phyloP scores from a whole-genome alignment of 2,888 invertebrate species.

The Matsumyia berberina region DNA sequence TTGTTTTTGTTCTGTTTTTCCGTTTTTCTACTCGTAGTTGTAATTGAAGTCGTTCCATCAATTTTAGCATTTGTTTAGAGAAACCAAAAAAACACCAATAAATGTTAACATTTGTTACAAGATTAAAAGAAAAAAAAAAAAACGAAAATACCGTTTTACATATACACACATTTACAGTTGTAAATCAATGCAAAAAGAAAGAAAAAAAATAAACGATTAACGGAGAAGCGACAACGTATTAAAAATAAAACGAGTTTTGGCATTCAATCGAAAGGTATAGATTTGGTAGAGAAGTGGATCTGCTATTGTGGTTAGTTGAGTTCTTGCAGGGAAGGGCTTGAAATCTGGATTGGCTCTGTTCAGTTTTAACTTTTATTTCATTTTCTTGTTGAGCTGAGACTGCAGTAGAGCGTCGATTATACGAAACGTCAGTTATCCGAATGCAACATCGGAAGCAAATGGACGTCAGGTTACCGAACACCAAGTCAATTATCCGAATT shows the following conservation, averaged over 20 bases:
- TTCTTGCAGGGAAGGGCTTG: no score
- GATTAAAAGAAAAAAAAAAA: constrained; percentile 1
- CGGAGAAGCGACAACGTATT: constrained; percentile 30
- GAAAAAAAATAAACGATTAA: constrained; percentile 43
- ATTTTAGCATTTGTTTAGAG: constrained; percentile 10
- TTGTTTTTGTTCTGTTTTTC: constrained; percentile 31
- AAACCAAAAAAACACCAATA: constrained; percentile 61
- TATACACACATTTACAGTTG: constrained; percentile 45
- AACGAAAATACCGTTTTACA: constrained; percentile 46
- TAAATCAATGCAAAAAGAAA: constrained; percentile 49
- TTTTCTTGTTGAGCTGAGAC: no score
- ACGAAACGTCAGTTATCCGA: no score
- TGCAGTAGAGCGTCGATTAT: no score
- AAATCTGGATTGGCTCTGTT: no score
- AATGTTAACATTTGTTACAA: constrained; percentile 63
- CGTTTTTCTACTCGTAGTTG: constrained; percentile 47
- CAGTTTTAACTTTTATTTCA: no score
- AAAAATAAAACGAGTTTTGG: neutral
- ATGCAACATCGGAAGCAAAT: no score
- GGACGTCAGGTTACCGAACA: no score
- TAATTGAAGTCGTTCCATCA: constrained; percentile 57
- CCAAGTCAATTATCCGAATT: no score
- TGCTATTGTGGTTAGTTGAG: no score
- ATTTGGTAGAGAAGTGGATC: no score
- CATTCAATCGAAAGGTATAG: neutral